Base-by-base conservation (phyloP, 2,797 vertebrate genomes). In the Uromys caudimaculatus region DNA sequence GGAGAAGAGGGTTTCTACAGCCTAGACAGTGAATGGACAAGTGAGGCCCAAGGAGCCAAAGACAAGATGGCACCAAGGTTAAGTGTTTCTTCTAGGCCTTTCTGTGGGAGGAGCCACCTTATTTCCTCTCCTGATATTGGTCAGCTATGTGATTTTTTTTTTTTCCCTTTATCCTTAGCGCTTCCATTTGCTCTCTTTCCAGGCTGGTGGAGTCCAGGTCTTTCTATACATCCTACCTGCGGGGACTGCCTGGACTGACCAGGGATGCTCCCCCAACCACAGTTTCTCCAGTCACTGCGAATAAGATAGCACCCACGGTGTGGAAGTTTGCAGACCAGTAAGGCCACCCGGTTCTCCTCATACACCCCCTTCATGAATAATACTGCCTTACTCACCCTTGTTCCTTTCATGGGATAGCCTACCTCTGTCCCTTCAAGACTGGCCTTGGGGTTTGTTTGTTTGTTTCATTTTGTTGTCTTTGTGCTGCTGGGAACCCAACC, bases 161-260 rank as follows among this genome's bases (percentile, higher is more conserved):
- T 77, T 75, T 71, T n/a, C n/a, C n/a, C 35, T 79, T 83, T 1
- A 0, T 17, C 0, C 71, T 83, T 93, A 95, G 23, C 4, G 1
- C 41, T 73, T 50, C 47, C 83, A 47, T 41, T 23, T 29, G 2
- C 91, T 77, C 58, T 97, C 38, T 91, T 78, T 44, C 27, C 98
- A 99, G 99, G 90, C 97, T 98, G 56, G 17, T 77, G 4, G 99
- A 99, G 95, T 99, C 98, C 0, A 99, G 99, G 81, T 50, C 98
- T 67, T 99, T 99, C 98, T 99, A 99, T 97, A 99, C 99, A 1
- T 98, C 98, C 75, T 99, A 98, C 98, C 99, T 99, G 98, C 98
- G 98, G 98, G 98, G 97, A 56, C 98, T 99, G 38, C 98, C 99
- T 0, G 99, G 99, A 1, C 98, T 99, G 95, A 97, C 98, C 89